phyloP scores from a whole-genome alignment of 2,888 invertebrate genomes.

The Chalcis sispes region DNA sequence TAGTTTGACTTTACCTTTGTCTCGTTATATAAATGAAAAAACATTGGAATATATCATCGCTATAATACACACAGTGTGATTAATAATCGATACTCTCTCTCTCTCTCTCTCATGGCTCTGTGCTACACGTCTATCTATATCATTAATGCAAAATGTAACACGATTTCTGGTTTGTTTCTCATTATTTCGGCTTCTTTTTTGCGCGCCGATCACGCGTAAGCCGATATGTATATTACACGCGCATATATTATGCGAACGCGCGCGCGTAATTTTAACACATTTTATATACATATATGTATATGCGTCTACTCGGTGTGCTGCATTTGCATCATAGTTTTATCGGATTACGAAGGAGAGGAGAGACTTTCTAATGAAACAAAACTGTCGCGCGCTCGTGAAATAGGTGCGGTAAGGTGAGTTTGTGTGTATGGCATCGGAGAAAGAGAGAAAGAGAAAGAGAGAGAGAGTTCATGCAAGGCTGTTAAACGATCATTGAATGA shows the following conservation, averaged over 20 bases:
- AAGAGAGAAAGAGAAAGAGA: too few relatives aligned
- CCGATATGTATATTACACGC: slow-evolving; percentile 13
- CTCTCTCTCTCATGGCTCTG: too few relatives aligned
- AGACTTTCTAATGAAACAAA: slow-evolving; percentile 48
- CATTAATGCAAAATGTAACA: not conserved
- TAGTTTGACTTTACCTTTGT: slow-evolving; percentile 38
- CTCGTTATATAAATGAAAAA: slow-evolving; percentile 12
- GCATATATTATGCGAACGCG: slow-evolving; percentile 4
- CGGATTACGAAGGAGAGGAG: slow-evolving; percentile 17
- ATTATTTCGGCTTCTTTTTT: not conserved
- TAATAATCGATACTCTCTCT: not conserved
- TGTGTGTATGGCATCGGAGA: too few relatives aligned
- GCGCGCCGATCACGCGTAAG: not conserved
- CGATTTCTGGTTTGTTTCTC: slow-evolving; percentile 1
- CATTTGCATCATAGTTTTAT: slow-evolving; percentile 49
- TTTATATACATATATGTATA: not conserved
- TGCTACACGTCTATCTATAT: too few relatives aligned
- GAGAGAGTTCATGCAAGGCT: too few relatives aligned
- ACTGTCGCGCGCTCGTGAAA: not conserved
- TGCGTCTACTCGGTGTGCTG: slow-evolving; percentile 1
- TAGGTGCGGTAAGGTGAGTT: too few relatives aligned
- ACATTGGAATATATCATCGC: not conserved
- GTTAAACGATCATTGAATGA: too few relatives aligned
- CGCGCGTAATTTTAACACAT: not conserved
- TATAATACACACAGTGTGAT: not conserved